Percentiles rank a stretch among this genome's conserved stretches.
These are phyloP conservation scores for Rhagoletis pomonella DNA, from an alignment of 1,140 invertebrate species.

Conservation along the genomic window DNA sequence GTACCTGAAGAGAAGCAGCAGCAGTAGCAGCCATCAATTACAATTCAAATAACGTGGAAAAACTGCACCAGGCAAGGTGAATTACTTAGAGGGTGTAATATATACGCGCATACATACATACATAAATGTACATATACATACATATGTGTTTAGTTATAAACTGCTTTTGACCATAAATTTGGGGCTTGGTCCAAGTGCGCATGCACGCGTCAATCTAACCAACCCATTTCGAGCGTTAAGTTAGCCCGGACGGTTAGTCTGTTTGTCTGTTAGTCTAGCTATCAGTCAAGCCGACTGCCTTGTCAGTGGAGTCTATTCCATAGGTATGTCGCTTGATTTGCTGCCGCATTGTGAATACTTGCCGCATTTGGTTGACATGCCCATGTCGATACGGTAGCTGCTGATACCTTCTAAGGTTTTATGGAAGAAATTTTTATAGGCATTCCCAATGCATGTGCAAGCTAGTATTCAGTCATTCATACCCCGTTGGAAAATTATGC, in stretches of 20 bases:
- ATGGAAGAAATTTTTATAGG: background rate
- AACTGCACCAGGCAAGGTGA: background rate
- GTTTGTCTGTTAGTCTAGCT: background rate
- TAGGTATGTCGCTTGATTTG: slow-evolving; percentile 12
- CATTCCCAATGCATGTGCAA: slow-evolving; percentile 10
- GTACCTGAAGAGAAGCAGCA: background rate
- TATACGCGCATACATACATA: background rate
- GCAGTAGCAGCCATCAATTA: slow-evolving; percentile 18
- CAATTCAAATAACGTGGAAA: slow-evolving; percentile 33
- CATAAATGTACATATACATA: background rate
- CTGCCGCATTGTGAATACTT: slow-evolving; percentile 14
- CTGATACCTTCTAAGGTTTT: background rate
- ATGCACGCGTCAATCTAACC: background rate
- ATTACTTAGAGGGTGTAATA: slow-evolving; percentile 21
- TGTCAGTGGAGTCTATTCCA: background rate
- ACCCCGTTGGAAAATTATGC: background rate
- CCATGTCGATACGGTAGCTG: background rate
- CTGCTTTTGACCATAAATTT: slow-evolving; percentile 41
- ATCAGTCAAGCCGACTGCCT: background rate
- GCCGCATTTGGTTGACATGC: slow-evolving; percentile 39
- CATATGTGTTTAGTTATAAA: background rate
- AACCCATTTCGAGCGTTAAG: slow-evolving; percentile 27
- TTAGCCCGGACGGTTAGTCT: background rate
- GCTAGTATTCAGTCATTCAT: background rate
- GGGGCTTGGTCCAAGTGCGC: slow-evolving; percentile 18